Evolutionary conservation across 2,113 vertebrate species (phyloP).

Genomic region (Thermophis baileyi): DNA sequence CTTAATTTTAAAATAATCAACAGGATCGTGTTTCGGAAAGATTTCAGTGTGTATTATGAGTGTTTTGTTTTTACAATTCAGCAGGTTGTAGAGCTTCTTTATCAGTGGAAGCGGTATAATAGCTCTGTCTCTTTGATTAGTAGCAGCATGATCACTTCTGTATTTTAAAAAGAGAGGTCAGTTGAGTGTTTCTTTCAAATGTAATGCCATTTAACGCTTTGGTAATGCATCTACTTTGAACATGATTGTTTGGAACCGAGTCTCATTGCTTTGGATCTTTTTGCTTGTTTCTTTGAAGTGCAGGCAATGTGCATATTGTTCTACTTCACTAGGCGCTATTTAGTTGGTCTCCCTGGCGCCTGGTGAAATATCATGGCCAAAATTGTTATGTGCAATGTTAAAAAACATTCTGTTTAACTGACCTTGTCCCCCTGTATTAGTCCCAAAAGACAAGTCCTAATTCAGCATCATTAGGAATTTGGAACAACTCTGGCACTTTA

Average conservation of each 20-base stretch:
- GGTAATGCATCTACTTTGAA: not conserved
- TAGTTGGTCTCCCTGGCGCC: not conserved
- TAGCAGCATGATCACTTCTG: conserved; percentile 14
- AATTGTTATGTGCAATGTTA: not conserved
- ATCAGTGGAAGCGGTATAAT: not conserved
- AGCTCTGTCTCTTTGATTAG: conserved; percentile 11
- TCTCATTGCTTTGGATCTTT: not conserved
- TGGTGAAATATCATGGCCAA: not conserved
- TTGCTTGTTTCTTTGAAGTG: not conserved
- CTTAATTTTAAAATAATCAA: not conserved
- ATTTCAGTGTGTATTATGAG: not conserved
- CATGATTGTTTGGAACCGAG: not conserved
- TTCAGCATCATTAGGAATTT: not conserved
- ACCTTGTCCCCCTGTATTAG: not conserved
- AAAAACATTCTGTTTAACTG: not conserved
- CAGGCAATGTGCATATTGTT: not conserved
- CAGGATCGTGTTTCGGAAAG: not conserved
- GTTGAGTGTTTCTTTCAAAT: not conserved
- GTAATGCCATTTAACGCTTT: not conserved
- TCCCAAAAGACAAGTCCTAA: not conserved
- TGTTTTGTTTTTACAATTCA: conserved; percentile 3
- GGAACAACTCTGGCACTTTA: not conserved
- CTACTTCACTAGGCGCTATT: not conserved
- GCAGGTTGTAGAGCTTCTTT: not conserved
- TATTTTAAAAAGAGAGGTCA: not conserved